phyloP scores from a whole-genome alignment of 1,140 invertebrate species.

The Sipha flava region DNA sequence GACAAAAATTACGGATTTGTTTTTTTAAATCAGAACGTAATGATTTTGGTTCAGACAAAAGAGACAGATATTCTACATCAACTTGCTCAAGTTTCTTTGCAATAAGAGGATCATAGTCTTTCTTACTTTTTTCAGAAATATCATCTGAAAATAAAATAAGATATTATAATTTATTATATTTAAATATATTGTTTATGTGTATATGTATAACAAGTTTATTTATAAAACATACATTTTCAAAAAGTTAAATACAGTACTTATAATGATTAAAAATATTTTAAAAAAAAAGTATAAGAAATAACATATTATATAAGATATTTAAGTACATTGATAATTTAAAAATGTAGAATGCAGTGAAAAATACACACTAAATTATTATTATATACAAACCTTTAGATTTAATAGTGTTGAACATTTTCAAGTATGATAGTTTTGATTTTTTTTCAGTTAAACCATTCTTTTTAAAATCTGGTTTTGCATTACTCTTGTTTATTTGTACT shows the following conservation, averaged over 20 bases:
- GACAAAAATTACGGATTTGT: constrained; percentile 18
- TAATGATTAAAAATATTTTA: no score
- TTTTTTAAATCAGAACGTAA: constrained; percentile 12
- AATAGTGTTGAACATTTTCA: constrained; percentile 27
- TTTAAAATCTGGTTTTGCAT: constrained; percentile 9
- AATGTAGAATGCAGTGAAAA: no score
- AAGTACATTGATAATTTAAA: no score
- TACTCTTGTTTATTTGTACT: background rate
- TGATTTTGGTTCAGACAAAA: background rate
- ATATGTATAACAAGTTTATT: background rate
- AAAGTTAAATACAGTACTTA: no score
- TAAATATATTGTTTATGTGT: background rate
- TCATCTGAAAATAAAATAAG: constrained; percentile 33
- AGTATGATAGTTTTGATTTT: constrained; percentile 16
- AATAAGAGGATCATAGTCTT: constrained; percentile 14
- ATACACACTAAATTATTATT: no score
- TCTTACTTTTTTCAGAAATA: constrained; percentile 29
- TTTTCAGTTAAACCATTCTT: constrained; percentile 3
- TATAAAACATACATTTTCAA: background rate
- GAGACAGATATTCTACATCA: background rate
- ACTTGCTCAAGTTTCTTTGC: constrained; percentile 17
- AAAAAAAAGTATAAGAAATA: no score
- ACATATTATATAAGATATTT: no score
- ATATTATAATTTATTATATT: background rate
- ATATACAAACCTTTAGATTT: constrained; percentile 14